Evolutionary conservation across 1,140 invertebrate species (phyloP), one percentile per base, ranked within the genome.

Genomic region (Trissolcus basalis): DNA sequence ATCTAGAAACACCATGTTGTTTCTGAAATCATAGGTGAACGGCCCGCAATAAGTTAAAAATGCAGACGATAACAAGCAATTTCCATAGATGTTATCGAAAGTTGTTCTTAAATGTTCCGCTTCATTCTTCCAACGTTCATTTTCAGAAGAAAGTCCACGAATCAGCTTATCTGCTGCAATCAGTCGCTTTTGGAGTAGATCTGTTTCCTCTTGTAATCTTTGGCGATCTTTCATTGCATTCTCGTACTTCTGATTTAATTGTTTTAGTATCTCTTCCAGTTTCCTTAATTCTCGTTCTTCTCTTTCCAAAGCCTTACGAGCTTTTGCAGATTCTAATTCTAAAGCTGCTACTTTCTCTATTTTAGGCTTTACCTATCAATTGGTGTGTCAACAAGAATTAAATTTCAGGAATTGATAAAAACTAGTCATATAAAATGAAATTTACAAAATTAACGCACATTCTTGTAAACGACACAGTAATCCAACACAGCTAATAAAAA

Each of bases 31-130:
- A 87, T 92, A 96, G 7, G 92, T 95, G 80, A 98, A 97, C 2
- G 96, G 94, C 0, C 95, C 95, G 0, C 93, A 91, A 80, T 98
- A 98, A 44, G 92, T 92, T 3, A 97, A 85, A 87, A 97, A 98
- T 0, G 92, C 92, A 0, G 95, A 91, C 41, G 92, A 91, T 0
- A 97, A 85, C n/a, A 97, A 87, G 86, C 95, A 96, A 81, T 96
- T 94, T 5, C 96, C 96, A 32, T 96, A 89, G 6, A 97, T 89
- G 59, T 92, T 90, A 4, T 93, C 90, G 72, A 93, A 89, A 72
- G 94, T 92, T 2, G 90, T 83, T 39, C 95, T 91, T 35, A 97
- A 84, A 11, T 90, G 90, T 36, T 91, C 89, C 53, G 96, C 86
- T 71, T 97, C 95, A 49, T 89, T 88, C 19, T 89, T 90, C 95